Base-by-base conservation (phyloP, 2,888 invertebrate genomes). In the Euspilapteryx auroguttella region DNA sequence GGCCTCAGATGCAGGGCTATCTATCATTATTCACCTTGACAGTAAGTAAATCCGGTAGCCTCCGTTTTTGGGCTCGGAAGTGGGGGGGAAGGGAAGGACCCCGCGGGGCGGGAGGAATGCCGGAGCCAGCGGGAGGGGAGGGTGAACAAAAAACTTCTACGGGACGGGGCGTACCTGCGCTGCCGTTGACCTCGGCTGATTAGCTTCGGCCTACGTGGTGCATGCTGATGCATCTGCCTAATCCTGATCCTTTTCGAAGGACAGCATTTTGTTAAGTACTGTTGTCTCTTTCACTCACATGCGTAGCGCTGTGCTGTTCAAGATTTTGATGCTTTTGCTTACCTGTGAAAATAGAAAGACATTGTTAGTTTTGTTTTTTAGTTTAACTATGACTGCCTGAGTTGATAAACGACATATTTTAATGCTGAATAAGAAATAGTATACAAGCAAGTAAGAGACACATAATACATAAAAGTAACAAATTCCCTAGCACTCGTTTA, bases 111-210 rank as follows among this genome's bases (percentile, higher is more conserved):
- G 25, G 24, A 6, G 21, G 31, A 23, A 27, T 24, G 29, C 29
- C 14, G 5, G 9, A 13, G 29, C 12, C n/a, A 13, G 24, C 34
- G 37, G 38, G 34, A 39, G 44, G 44, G 40, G 44, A 44, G 40
- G 36, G 41, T 42, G 38, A 35, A 40, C 55, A 54, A 64, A 64
- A 65, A 68, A 71, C 63, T 55, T 47, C 51, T 44, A 27, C 21
- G 51, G 48, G 49, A 45, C 51, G 46, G 14, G 15, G 11, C 25
- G 53, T 71, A 71, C 71, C 69, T 69, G 71, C 49, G 42, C 61
- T 56, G 71, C 56, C 71, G 59, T 66, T 71, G 71, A 71, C 68
- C 64, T 55, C 56, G 48, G 21, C 40, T 55, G 59, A 64, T 64
- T 62, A 61, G 27, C 27, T 24, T n/a, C 27, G 31, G 27, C 20